Evolutionary conservation across 2,888 invertebrate genomes (phyloP).

Genomic region (Caenorhabditis becei): DNA sequence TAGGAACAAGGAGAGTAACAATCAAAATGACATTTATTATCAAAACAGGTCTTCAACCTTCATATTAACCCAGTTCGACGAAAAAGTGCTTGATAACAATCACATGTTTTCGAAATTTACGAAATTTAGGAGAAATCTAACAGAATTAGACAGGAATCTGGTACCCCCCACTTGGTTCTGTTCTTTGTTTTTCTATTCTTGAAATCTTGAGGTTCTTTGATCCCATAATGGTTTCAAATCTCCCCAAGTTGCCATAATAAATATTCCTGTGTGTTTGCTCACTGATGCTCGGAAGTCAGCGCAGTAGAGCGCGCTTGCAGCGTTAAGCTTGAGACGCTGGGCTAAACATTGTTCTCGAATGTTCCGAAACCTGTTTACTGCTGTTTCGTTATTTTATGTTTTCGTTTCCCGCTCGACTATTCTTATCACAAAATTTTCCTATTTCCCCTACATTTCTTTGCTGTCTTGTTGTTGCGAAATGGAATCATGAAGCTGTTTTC

Average conservation of each 20-base stretch:
- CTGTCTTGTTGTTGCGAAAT: constrained; percentile 20
- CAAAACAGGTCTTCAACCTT: constrained; percentile 27
- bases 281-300: constrained; percentile 39
- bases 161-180: no score
- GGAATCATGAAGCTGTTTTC: no score
- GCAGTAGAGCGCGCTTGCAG: constrained; percentile 39
- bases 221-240: neutral
- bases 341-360: constrained; percentile 23
- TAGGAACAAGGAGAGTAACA: neutral
- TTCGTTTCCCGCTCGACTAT: neutral
- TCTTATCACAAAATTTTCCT: constrained; percentile 18
- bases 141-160: no score
- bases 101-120: constrained; percentile 16
- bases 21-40: constrained; percentile 21
- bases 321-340: neutral
- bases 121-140: no score
- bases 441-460: constrained; percentile 15
- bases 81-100: constrained; percentile 25
- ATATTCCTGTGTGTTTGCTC: constrained; percentile 32
- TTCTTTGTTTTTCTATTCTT: neutral
- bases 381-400: constrained; percentile 8
- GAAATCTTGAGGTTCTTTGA: no score
- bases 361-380: constrained; percentile 33
- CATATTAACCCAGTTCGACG: constrained; percentile 28
- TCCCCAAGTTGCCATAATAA: constrained; percentile 1